Percentiles rank a stretch among this genome's conserved stretches.
phyloP scores from a whole-genome alignment of 2,888 invertebrate genomes.

The Carabus problematicus region DNA sequence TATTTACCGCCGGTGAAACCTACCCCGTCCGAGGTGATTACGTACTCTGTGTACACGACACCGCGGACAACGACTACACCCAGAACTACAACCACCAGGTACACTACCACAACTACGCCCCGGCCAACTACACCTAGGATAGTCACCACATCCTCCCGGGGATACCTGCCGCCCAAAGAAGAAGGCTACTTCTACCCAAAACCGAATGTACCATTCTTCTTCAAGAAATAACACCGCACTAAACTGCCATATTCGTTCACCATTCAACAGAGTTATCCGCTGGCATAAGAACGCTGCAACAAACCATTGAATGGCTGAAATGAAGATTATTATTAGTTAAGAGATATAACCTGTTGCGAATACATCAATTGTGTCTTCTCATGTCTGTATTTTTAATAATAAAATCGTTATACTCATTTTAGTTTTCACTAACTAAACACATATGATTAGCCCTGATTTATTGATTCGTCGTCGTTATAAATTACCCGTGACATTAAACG shows the following conservation, averaged over 20 bases:
- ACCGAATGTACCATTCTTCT: constrained; percentile 29
- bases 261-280: constrained; percentile 8
- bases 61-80: constrained; percentile 2
- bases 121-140: constrained; percentile 24
- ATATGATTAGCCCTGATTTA: no score
- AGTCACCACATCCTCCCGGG: constrained; percentile 19
- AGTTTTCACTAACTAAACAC: no score
- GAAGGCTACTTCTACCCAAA: constrained; percentile 39
- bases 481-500: no score
- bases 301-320: no score
- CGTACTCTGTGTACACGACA: neutral
- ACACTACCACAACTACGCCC: constrained; percentile 14
- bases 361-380: no score
- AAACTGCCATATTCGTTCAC: constrained; percentile 28
- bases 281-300: no score
- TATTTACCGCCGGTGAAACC: constrained; percentile 29
- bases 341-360: no score
- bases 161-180: constrained; percentile 32
- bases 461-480: no score
- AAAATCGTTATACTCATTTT: no score
- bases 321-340: no score
- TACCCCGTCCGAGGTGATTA: constrained; percentile 2
- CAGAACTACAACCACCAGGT: neutral
- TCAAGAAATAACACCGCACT: constrained; percentile 17
- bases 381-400: no score